Percentiles rank a stretch among this genome's conserved stretches.
These are phyloP conservation scores for Ornithoptera alexandrae DNA, from an alignment of 2,888 invertebrate genomes.

Conservation along the genomic window DNA sequence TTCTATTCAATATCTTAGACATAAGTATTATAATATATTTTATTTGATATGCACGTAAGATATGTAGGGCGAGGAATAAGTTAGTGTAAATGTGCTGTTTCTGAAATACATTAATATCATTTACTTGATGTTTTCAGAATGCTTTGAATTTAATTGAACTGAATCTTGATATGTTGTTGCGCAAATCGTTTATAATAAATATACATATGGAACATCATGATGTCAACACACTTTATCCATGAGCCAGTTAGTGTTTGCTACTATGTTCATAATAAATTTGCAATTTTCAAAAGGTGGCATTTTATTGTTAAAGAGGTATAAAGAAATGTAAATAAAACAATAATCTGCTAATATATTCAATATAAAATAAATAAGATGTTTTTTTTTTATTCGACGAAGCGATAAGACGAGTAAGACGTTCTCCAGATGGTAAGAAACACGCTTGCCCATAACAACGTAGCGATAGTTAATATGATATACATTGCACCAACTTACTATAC, in stretches of 20 bases:
- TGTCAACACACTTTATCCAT: neutral
- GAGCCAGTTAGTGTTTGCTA: slow-evolving; percentile 1
- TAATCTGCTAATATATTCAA: too few species aligned
- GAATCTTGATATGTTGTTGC: neutral
- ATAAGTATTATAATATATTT: neutral
- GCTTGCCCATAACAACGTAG: too few species aligned
- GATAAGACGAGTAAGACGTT: too few species aligned
- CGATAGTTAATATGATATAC: too few species aligned
- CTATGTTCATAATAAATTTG: neutral
- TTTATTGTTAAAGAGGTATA: neutral
- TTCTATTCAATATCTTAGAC: neutral
- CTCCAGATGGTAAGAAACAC: too few species aligned
- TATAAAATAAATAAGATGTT: too few species aligned
- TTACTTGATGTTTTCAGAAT: neutral
- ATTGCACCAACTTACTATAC: too few species aligned
- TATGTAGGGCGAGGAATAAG: neutral
- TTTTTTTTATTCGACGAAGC: too few species aligned
- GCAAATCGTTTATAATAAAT: slow-evolving; percentile 3
- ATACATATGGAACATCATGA: neutral
- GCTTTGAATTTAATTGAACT: neutral
- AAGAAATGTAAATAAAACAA: neutral
- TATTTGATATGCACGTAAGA: neutral
- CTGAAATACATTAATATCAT: neutral
- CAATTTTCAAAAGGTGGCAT: neutral
- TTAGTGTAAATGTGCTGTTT: neutral